Base-by-base conservation (phyloP, 2,888 invertebrate species). In the Eilema depressum region DNA sequence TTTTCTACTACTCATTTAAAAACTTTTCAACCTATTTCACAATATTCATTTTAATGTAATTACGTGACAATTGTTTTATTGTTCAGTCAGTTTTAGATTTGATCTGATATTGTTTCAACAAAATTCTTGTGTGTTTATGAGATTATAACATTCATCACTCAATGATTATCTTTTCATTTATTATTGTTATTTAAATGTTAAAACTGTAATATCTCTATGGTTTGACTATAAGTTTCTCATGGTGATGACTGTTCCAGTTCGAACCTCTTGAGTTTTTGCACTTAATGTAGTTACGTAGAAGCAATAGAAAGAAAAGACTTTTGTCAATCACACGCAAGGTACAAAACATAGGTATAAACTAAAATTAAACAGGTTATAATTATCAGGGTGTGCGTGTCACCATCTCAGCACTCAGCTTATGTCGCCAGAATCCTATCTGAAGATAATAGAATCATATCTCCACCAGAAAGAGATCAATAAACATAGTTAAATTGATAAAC, bases 41-140 rank as follows among this genome's bases (percentile, higher is more conserved):
- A 41, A 56, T 72, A 74, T 72, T 66, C 62, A 65, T 70, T 71
- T 69, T 68, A 73, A 69, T 73, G 62, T 74, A 57, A 66, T 75
- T 81, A 80, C 61, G 74, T 77, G 80, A 77, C 80, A 81, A 81
- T 75, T 70, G 71, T 75, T 79, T 57, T 74, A 74, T 79, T 71
- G 71, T 81, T 70, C 28, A 25, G 25, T 66, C 63, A 3, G 69
- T 71, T 71, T 26, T 33, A 75, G 81, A 73, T 81, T 70, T 65
- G 25, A 3, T 7, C 12, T 28, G 70, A 72, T 76, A 68, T 57
- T 67, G 30, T 73, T 63, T 12, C 10, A 28, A 64, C 64, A 64
- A 64, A 53, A 64, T 33, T 65, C 30, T 65, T 65, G 28, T 30
- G 10, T 26, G 41, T 61, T 41, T n/a, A 20, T 30, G 60, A 37